Evolutionary conservation across 1,140 invertebrate species (phyloP).

Genomic region (Drosophila ficusphila): DNA sequence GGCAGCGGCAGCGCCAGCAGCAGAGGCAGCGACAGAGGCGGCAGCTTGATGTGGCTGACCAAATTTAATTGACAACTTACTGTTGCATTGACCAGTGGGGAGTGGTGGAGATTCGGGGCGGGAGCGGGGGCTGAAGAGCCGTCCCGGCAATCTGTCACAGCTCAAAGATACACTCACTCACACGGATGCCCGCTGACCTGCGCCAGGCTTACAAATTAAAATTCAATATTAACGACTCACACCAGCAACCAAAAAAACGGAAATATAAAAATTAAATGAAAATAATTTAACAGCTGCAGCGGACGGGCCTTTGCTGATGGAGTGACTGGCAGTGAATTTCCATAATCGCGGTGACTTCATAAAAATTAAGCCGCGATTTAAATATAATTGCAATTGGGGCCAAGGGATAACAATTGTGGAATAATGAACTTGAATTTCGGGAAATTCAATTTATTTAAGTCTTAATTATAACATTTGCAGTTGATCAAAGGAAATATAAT

Average conservation of each 20-base stretch:
- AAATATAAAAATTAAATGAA: slow-evolving; percentile 55
- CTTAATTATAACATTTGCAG: background rate
- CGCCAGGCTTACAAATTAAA: slow-evolving; percentile 77
- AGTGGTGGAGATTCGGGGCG: slow-evolving; percentile 3
- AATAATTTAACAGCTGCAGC: slow-evolving; percentile 76
- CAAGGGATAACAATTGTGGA: slow-evolving; percentile 9
- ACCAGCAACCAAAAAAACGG: slow-evolving; percentile 17
- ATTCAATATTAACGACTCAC: slow-evolving; percentile 80
- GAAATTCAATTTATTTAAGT: background rate
- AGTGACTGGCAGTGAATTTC: slow-evolving; percentile 60
- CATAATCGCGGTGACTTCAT: slow-evolving; percentile 83
- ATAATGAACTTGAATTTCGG: slow-evolving; percentile 11
- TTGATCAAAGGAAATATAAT: too few species aligned
- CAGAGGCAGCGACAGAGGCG: slow-evolving; percentile 3
- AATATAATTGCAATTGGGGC: slow-evolving; percentile 67
- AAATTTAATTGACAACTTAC: slow-evolving; percentile 83
- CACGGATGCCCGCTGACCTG: slow-evolving; percentile 47
- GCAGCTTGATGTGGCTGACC: slow-evolving; percentile 77
- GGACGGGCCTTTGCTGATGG: slow-evolving; percentile 13
- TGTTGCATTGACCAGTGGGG: slow-evolving; percentile 50
- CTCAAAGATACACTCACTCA: slow-evolving; percentile 67
- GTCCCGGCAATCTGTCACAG: slow-evolving; percentile 68
- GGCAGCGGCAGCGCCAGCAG: slow-evolving; percentile 9
- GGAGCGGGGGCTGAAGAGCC: slow-evolving; percentile 13
- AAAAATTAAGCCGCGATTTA: slow-evolving; percentile 83